Evolutionary conservation across 1,140 invertebrate species (phyloP), one percentile per base, ranked within the genome.

Genomic region (Phymastichus coffea): DNA sequence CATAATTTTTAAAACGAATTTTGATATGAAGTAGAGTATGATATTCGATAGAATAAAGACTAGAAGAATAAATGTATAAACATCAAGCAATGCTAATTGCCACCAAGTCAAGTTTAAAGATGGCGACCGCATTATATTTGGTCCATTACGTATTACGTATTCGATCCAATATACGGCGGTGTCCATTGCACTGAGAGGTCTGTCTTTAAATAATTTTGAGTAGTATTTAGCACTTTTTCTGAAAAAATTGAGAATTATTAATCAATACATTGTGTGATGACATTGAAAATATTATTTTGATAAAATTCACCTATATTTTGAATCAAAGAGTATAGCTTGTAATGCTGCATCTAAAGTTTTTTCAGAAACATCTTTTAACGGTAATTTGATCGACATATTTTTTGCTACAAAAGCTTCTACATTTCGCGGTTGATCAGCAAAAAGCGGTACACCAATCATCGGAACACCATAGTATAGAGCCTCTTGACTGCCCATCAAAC

Each of bases 121-220:
- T 40, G 66, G 61, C 33, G 71, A 68, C 60, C 66, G 57, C 17
- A 71, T 23, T 17, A 58, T 37, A 62, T 56, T 64, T 35, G 79
- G 81, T 2, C 76, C 76, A 53, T 82, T 75, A 15, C 78, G 70
- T 14, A 80, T 74, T 8, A 80, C 75, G 46, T 81, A 83, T 66
- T 85, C 82, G 0, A 81, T 77, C 83, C 84, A 85, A 66, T 74
- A 84, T 25, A 78, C 73, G 7, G 82, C 83, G 9, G 65, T 80
- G 22, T 85, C 80, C 62, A 83, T 69, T 0, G 84, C 67, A 23
- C 72, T 75, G 20, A 73, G 60, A 0, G 81, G 82, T 12, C 80
- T 70, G 66, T 85, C 83, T 20, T 69, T 28, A 43, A 70, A 74
- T 44, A 57, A 46, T 37, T 47, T 48, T 25, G 64, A 61, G 37